Evolutionary conservation across 37 sponge, comb jelly and placozoan genomes (phyloP), one percentile per base, ranked within the genome.

Genomic region (Petrosia ficiformis): DNA sequence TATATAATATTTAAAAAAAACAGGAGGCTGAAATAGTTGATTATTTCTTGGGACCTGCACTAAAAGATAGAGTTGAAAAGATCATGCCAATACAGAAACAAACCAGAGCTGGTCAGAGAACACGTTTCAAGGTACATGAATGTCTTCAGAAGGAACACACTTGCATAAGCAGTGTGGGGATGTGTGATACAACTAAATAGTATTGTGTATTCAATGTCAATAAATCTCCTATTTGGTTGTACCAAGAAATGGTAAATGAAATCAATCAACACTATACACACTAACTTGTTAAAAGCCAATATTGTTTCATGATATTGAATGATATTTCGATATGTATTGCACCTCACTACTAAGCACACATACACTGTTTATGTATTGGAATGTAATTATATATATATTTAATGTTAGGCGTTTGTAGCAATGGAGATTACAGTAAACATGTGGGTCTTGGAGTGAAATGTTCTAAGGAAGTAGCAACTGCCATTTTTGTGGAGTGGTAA

Each of bases 11-110:
- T 26, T 76, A 28, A 40, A 25, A 31, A 3, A 26, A 60, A 8
- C 34, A 86, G 77, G 97, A 97, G 79, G 68, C 89, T 14, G 97
- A 97, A 74, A 97, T 97, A 67, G 88, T 97, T 34, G 97, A 96
- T 56, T 67, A 70, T 43, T 96, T 96, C 61, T 67, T 98, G 70
- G 91, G 93, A 4, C 42, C 74, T 42, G 76, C 83, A 25, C 82
- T 98, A 57, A 98, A 95, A 67, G 99, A 98, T 67, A 96, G 95
- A 73, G 99, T 98, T 1, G 64, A 95, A 59, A 98, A 98, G 82
- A 98, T 98, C 77, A 98, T 98, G 99, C 99, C 99, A 54, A 96
- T 98, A 3, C 99, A 98, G 91, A 98, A 98, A 71, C 99, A 98
- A 80, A 98, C 99, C 5, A 77, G 96, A 34, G 99, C 99, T 44